A percentile compares a stretch with the other conserved stretches of the same genome.
Conservation (phyloP, 2,888 invertebrate species). For the Mythimna loreyi region DNA sequence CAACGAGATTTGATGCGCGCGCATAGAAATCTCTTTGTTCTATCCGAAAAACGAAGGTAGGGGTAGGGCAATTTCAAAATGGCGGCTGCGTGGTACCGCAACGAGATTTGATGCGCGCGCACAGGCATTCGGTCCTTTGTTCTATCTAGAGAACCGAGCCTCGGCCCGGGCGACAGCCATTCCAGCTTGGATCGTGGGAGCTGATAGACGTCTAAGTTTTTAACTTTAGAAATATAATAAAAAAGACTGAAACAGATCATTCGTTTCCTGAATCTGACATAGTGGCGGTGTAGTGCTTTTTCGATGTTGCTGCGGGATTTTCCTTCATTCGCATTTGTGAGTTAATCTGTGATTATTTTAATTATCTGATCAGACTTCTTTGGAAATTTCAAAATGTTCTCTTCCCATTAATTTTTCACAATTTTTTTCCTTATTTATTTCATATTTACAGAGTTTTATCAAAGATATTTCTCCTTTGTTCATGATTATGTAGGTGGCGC, state of each 20-base stretch:
- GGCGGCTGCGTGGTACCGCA: slow-evolving; percentile 9
- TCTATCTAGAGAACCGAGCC: neutral
- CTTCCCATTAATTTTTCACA: too few species aligned
- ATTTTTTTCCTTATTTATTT: too few species aligned
- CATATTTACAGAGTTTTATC: neutral
- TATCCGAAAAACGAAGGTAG: too few species aligned
- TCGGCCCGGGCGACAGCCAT: slow-evolving; percentile 6
- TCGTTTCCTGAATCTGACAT: neutral
- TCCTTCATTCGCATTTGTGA: slow-evolving; percentile 4
- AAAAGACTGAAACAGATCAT: neutral
- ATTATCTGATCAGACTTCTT: too few species aligned
- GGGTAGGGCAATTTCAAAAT: slow-evolving; percentile 21
- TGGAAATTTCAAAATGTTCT: too few species aligned
- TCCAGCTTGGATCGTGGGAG: slow-evolving; percentile 4
- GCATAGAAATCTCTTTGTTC: slow-evolving; percentile 18
- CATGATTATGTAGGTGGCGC: too few species aligned
- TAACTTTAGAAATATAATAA: neutral
- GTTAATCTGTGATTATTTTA: slow-evolving; percentile 1
- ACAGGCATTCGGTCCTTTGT: neutral
- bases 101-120: slow-evolving; percentile 26
- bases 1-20: slow-evolving; percentile 19
- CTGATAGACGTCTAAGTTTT: neutral
- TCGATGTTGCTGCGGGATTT: neutral
- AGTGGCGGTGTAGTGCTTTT: neutral
- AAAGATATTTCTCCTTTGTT: neutral